phyloP scores from a whole-genome alignment of 2,113 vertebrate genomes.

The Trogon melanurus region DNA sequence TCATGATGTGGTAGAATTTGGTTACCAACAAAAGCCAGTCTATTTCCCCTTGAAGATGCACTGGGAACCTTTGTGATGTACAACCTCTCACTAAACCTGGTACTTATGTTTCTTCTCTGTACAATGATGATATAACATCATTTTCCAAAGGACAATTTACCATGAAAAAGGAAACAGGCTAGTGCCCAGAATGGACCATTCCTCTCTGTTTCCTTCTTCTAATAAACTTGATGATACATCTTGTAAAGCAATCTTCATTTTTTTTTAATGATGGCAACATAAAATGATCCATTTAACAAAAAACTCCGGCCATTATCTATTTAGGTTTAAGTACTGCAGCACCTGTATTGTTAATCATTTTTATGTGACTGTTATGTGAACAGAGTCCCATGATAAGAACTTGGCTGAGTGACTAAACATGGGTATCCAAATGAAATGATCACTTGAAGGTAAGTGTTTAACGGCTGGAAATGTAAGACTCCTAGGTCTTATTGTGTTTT shows the following conservation, averaged over 20 bases:
- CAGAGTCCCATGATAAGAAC: neutral
- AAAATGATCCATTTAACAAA: neutral
- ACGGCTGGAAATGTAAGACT: neutral
- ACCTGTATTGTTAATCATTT: neutral
- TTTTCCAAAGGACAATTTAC: neutral
- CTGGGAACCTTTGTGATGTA: neutral
- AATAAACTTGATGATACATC: neutral
- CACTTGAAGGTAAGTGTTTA: neutral
- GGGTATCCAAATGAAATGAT: neutral
- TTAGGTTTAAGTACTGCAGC: neutral
- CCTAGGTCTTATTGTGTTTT: neutral
- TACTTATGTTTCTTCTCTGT: neutral
- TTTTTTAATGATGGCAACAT: neutral
- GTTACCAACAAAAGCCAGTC: neutral
- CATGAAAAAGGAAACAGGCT: neutral
- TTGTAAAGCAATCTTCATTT: neutral
- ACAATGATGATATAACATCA: neutral
- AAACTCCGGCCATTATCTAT: neutral
- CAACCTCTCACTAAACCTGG: neutral
- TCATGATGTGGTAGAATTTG: neutral
- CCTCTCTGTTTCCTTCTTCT: neutral
- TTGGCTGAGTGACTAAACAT: neutral
- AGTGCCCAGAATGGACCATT: neutral
- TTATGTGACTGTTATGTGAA: neutral
- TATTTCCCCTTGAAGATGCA: neutral